phyloP scores from a whole-genome alignment of 23 tunicate species.

The Trididemnum nubilum region DNA sequence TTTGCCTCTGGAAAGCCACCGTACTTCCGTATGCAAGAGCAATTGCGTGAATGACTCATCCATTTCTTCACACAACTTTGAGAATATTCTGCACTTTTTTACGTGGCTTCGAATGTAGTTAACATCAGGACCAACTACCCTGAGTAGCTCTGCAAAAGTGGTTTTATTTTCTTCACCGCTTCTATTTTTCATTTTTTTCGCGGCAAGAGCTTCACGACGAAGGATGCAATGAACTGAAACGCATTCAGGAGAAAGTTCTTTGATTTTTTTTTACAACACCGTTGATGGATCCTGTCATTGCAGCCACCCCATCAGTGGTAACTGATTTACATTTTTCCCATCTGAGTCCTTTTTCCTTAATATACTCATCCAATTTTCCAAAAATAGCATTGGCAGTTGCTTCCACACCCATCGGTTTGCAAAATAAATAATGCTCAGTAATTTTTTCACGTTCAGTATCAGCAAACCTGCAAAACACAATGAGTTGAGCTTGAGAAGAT shows the following conservation, averaged over 20 bases:
- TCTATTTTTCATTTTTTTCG: too few relatives aligned
- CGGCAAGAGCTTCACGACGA: too few relatives aligned
- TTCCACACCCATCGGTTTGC: conserved; percentile 20
- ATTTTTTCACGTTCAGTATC: conserved; percentile 14
- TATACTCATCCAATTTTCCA: conserved; percentile 3
- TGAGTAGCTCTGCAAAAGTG: conserved; percentile 27
- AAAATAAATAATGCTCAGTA: conserved; percentile 10
- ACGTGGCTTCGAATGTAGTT: conserved; percentile 27
- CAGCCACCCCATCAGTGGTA: conserved; percentile 31
- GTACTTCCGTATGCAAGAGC: conserved; percentile 26
- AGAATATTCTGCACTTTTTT: conserved; percentile 34
- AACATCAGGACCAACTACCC: conserved; percentile 32
- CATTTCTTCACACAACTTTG: conserved; percentile 32
- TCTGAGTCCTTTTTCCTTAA: conserved; percentile 13
- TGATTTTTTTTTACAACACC: conserved; percentile 4
- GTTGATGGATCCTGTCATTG: conserved; percentile 26
- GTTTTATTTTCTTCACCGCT: conserved; percentile 24
- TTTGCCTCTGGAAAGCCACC: conserved; percentile 36
- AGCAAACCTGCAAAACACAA: conserved; percentile 14
- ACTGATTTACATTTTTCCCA: conserved; percentile 23
- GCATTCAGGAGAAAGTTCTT: background rate
- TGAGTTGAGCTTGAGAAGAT: conserved; percentile 9
- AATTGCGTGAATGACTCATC: conserved; percentile 31
- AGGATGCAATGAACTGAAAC: too few relatives aligned
- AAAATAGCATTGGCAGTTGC: conserved; percentile 15